These are phyloP conservation scores for Batillaria attramentaria DNA, from an alignment of 1,140 invertebrate genomes.

Conservation along the genomic window DNA sequence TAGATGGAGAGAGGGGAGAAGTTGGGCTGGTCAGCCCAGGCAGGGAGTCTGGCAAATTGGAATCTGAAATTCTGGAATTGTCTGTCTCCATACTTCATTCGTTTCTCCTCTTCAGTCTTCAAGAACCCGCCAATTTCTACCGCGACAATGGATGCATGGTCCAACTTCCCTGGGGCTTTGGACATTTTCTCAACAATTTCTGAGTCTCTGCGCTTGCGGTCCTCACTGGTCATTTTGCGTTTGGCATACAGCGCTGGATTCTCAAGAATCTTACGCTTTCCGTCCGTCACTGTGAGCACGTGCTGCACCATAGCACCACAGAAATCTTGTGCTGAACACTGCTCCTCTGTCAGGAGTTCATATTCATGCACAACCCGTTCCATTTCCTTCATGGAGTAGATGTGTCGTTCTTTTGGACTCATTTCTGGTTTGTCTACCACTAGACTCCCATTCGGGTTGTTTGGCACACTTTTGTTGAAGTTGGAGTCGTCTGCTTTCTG, in stretches of 20 bases:
- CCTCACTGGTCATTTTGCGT: slow-evolving; percentile 63
- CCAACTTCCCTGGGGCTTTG: slow-evolving; percentile 90
- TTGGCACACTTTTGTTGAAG: slow-evolving; percentile 36
- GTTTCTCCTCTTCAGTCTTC: slow-evolving; percentile 27
- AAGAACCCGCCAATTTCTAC: slow-evolving; percentile 77
- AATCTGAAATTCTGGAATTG: slow-evolving; percentile 3
- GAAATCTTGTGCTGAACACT: slow-evolving; percentile 70
- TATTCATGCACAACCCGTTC: slow-evolving; percentile 70
- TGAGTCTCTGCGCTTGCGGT: slow-evolving; percentile 64
- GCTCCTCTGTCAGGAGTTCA: slow-evolving; percentile 68
- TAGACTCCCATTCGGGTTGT: slow-evolving; percentile 44
- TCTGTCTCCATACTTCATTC: slow-evolving; percentile 4
- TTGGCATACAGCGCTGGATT: slow-evolving; percentile 67
- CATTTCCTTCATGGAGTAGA: slow-evolving; percentile 72
- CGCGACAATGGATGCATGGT: slow-evolving; percentile 91
- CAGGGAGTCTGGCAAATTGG: not conserved
- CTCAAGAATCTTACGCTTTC: slow-evolving; percentile 69
- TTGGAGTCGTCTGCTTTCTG: slow-evolving; percentile 60
- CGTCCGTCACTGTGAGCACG: slow-evolving; percentile 67
- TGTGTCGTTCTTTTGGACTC: slow-evolving; percentile 69
- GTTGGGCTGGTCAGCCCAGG: slow-evolving; percentile 25
- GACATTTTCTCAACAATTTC: slow-evolving; percentile 69
- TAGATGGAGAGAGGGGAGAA: slow-evolving; percentile 27
- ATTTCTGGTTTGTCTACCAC: slow-evolving; percentile 66
- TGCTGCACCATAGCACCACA: slow-evolving; percentile 71